Percentiles rank a stretch among this genome's conserved stretches.
phyloP scores from a whole-genome alignment of 2,113 vertebrate species.

The Lepus europaeus region DNA sequence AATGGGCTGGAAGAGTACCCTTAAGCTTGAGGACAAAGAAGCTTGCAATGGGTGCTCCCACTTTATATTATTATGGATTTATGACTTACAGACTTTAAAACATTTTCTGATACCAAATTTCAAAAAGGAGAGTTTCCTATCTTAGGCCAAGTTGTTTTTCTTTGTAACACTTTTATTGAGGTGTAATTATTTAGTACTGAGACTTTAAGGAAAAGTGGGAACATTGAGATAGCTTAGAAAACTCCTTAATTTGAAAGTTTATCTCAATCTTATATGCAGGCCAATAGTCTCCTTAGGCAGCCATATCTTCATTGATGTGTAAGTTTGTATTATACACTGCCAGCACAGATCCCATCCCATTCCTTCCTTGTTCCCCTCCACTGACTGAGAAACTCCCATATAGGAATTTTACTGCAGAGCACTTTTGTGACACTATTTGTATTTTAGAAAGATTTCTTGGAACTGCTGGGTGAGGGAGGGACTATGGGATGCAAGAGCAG shows the following conservation, averaged over 20 bases:
- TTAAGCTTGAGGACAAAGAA: not conserved
- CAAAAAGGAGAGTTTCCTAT: not conserved
- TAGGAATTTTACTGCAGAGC: not conserved
- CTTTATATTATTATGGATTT: not conserved
- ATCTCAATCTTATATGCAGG: not conserved
- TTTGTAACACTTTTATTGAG: not conserved
- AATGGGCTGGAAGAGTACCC: not conserved
- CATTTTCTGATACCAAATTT: not conserved
- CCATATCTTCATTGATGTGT: not conserved
- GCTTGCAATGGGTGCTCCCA: not conserved
- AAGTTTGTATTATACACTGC: not conserved
- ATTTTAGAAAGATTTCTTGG: conserved; percentile 28
- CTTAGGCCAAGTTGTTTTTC: not conserved
- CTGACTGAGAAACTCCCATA: not conserved
- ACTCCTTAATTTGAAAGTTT: not conserved
- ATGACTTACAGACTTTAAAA: not conserved
- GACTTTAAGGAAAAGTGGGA: conserved; percentile 16
- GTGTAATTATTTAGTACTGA: not conserved
- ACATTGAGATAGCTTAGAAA: not conserved
- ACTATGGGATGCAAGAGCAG: not conserved
- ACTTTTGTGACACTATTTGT: conserved; percentile 8
- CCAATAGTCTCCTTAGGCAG: not conserved
- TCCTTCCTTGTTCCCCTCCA: not conserved
- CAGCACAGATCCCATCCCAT: not conserved
- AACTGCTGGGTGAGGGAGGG: conserved; percentile 13